These are phyloP conservation scores for Amblyopsis rosae DNA, from an alignment of 2,113 vertebrate species.

Conservation along the genomic window DNA sequence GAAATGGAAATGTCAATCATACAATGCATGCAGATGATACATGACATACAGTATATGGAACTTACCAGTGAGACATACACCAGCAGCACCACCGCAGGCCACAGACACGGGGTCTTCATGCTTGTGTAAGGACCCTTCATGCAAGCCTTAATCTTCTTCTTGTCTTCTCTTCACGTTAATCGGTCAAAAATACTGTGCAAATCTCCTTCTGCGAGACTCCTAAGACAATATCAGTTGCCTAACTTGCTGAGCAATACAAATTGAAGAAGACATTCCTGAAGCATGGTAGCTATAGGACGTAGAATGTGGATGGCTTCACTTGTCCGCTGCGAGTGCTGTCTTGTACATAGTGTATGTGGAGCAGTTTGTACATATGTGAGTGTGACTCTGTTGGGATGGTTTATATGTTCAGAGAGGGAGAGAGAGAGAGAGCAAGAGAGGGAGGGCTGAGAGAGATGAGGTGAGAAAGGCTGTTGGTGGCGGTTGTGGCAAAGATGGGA, in stretches of 20 bases:
- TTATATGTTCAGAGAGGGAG: constrained; percentile 56
- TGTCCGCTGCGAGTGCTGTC: background rate
- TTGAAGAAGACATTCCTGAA: constrained; percentile 36
- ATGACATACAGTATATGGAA: background rate
- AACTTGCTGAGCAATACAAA: constrained; percentile 47
- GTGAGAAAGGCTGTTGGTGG: constrained; percentile 6
- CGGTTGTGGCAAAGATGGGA: background rate
- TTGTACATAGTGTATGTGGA: background rate
- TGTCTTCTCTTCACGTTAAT: background rate
- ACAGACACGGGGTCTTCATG: constrained; percentile 64
- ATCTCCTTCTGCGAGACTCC: constrained; percentile 22
- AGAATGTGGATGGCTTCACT: constrained; percentile 8
- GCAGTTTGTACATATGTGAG: constrained; percentile 56
- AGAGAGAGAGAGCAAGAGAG: background rate
- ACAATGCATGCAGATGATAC: background rate
- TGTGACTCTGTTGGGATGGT: constrained; percentile 53
- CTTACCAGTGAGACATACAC: constrained; percentile 65
- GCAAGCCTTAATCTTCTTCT: constrained; percentile 32
- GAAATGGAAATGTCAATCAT: background rate
- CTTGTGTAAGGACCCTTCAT: constrained; percentile 46
- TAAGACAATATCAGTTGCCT: constrained; percentile 34
- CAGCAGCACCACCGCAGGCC: constrained; percentile 56
- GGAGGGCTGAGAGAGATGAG: background rate
- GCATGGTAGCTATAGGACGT: constrained; percentile 17
- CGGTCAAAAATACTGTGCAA: background rate